These are phyloP conservation scores for Sebastes fasciatus DNA, from an alignment of 2,113 vertebrate species.

Conservation along the genomic window DNA sequence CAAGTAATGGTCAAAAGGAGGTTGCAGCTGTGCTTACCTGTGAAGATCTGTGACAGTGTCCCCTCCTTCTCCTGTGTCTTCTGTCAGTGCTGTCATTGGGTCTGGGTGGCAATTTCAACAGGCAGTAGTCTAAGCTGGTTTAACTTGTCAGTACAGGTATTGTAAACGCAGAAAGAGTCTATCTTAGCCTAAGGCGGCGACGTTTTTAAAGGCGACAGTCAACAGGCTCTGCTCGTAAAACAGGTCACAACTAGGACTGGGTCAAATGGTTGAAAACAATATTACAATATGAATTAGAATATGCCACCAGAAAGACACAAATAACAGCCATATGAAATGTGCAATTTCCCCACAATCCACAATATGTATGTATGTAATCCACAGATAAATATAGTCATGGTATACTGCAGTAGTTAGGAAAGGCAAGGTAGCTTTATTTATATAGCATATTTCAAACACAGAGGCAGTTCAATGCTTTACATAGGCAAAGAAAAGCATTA, in stretches of 20 bases:
- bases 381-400: background rate
- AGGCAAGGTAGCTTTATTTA: background rate
- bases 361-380: background rate
- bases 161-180: slow-evolving; percentile 4
- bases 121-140: slow-evolving; percentile 43
- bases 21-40: slow-evolving; percentile 50
- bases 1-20: background rate
- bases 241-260: too few species aligned
- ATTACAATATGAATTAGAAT: background rate
- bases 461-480: background rate
- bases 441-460: background rate
- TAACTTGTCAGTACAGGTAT: slow-evolving; percentile 65
- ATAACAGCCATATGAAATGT: slow-evolving; percentile 1
- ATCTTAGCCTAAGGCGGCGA: slow-evolving; percentile 4
- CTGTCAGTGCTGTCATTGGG: slow-evolving; percentile 15
- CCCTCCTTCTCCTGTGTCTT: slow-evolving; percentile 19
- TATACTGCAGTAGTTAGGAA: background rate
- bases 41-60: slow-evolving; percentile 16
- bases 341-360: background rate
- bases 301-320: background rate
- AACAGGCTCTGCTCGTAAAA: background rate
- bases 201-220: background rate
- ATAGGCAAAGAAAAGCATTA: background rate
- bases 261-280: background rate
- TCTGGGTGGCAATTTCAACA: slow-evolving; percentile 18